phyloP scores from a whole-genome alignment of 2,888 invertebrate genomes.

The Acrobeloides nanus region DNA sequence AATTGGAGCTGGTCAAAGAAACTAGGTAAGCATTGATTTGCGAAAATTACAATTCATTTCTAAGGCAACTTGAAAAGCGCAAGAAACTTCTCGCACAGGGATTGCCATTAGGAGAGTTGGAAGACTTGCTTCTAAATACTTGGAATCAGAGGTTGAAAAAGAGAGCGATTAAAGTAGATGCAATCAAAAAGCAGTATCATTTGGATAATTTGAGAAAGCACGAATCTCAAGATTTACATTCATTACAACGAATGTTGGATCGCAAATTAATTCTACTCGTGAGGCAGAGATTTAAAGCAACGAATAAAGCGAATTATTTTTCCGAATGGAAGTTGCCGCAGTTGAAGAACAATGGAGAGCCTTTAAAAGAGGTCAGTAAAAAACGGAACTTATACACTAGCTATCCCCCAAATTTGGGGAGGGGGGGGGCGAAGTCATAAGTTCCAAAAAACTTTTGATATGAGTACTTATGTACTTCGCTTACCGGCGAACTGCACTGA shows the following conservation, averaged over 20 bases:
- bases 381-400: too few species aligned
- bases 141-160: too few species aligned
- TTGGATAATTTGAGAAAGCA: constrained; percentile 9
- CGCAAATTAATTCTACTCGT: constrained; percentile 40
- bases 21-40: constrained; percentile 36
- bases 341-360: constrained; percentile 35
- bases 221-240: constrained; percentile 16
- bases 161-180: constrained; percentile 10
- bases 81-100: constrained; percentile 37
- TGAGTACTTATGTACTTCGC: too few species aligned
- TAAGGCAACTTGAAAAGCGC: constrained; percentile 36
- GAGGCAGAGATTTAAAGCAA: constrained; percentile 30
- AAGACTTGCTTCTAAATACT: constrained; percentile 45
- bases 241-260: constrained; percentile 28
- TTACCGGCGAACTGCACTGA: too few species aligned
- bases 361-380: constrained; percentile 35
- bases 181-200: constrained; percentile 11
- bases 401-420: too few species aligned
- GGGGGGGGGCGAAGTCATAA: too few species aligned
- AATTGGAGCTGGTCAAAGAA: constrained; percentile 42
- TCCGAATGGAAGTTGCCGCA: constrained; percentile 49
- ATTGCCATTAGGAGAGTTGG: constrained; percentile 46
- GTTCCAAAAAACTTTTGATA: too few species aligned
- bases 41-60: too few species aligned
- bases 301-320: constrained; percentile 15